Evolutionary conservation across 2,113 vertebrate species (phyloP).

Genomic region (Dryoscopus gambensis): DNA sequence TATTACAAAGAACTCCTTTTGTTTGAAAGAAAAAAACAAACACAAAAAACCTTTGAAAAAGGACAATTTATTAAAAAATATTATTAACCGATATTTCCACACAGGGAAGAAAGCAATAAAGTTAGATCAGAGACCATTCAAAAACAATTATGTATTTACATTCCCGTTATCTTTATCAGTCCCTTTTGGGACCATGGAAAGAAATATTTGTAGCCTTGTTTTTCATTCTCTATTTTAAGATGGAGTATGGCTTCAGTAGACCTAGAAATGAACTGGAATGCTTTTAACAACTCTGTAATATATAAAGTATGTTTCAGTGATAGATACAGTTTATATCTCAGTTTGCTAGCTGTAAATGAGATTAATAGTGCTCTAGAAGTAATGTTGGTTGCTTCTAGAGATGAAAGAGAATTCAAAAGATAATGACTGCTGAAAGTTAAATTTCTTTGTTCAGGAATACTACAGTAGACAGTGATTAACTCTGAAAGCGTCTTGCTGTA

Average conservation of each 20-base stretch:
- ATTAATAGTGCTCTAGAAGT: constrained; percentile 19
- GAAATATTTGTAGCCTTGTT: not conserved
- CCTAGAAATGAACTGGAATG: constrained; percentile 10
- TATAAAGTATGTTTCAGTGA: not conserved
- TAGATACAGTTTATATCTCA: not conserved
- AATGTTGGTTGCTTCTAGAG: not conserved
- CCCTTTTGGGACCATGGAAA: not conserved
- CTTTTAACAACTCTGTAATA: constrained; percentile 4
- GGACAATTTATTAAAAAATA: not conserved
- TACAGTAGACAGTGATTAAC: not conserved
- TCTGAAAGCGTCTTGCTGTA: not conserved
- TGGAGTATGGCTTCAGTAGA: not conserved
- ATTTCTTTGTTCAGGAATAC: not conserved
- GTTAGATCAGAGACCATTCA: not conserved
- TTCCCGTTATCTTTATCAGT: not conserved
- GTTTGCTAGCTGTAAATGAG: constrained; percentile 35
- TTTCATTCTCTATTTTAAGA: not conserved
- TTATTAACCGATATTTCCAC: not conserved
- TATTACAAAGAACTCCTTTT: not conserved
- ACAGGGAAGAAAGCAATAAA: not conserved
- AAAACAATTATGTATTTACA: not conserved
- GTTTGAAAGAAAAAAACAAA: not conserved
- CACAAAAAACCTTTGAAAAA: not conserved
- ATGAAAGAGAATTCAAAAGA: constrained; percentile 37
- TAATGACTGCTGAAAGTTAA: constrained; percentile 11